Conservation (phyloP, 30 jellyfish, hydroid and myxozoan genomes). For the Turritopsis rubra region DNA sequence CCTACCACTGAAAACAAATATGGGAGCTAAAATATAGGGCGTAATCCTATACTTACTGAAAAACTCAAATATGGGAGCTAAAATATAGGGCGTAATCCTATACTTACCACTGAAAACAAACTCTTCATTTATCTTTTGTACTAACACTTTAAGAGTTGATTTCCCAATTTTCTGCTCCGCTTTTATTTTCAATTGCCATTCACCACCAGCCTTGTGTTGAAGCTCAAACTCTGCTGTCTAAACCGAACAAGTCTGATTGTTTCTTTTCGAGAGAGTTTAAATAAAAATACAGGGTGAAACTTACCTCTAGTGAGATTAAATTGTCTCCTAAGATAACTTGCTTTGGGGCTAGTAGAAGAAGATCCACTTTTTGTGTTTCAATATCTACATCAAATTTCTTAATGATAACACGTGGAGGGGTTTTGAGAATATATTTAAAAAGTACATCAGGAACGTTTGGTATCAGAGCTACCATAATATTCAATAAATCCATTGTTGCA, state of each 20-base stretch:
- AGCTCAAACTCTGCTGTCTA: conserved; percentile 41
- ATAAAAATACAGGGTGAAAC: neutral
- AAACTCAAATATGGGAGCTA: too few relatives aligned
- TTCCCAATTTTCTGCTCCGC: conserved; percentile 58
- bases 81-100: too few relatives aligned
- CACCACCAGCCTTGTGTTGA: conserved; percentile 42
- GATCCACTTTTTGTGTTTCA: conserved; percentile 39
- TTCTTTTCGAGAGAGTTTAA: too few relatives aligned
- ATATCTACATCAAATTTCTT: conserved; percentile 50
- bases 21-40: too few relatives aligned
- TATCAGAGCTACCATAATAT: conserved; percentile 41
- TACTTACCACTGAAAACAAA: conserved; percentile 21
- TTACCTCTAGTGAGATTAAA: conserved; percentile 1
- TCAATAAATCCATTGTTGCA: conserved; percentile 49
- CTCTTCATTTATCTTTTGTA: conserved; percentile 34
- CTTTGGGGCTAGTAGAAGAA: conserved; percentile 48
- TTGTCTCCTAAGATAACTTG: conserved; percentile 53
- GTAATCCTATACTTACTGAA: too few relatives aligned
- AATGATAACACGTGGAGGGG: conserved; percentile 56
- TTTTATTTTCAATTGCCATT: conserved; percentile 44
- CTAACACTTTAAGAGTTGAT: conserved; percentile 25
- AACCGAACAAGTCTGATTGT: neutral
- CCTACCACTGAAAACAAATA: too few relatives aligned
- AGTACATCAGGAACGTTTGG: conserved; percentile 49
- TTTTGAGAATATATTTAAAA: conserved; percentile 31